A percentile compares a stretch with the other conserved stretches of the same genome.
These are phyloP conservation scores for Oreochromis mossambicus DNA, from an alignment of 2,797 vertebrate species.

Conservation along the genomic window DNA sequence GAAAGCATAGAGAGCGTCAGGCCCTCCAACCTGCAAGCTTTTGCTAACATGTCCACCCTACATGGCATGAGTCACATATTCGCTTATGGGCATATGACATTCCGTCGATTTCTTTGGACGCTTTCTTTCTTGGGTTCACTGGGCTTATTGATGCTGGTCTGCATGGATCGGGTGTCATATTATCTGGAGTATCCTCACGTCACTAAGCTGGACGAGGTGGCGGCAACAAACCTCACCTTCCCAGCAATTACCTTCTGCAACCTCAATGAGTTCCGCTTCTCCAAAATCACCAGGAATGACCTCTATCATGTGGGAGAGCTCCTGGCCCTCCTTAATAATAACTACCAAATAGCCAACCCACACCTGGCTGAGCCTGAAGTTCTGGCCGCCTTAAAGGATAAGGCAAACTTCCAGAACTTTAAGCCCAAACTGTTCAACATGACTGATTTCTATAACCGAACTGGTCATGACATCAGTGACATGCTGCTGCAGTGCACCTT, in stretches of 20 bases:
- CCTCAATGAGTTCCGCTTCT: constrained; percentile 89
- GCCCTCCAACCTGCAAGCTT: constrained; percentile 84
- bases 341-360: constrained; percentile 83
- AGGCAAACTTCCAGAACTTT: constrained; percentile 87
- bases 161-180: constrained; percentile 84
- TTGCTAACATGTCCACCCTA: constrained; percentile 86
- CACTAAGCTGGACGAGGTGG: constrained; percentile 83
- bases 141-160: constrained; percentile 81
- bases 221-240: constrained; percentile 85
- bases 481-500: constrained; percentile 90
- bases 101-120: constrained; percentile 84
- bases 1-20: constrained; percentile 81
- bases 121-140: constrained; percentile 83
- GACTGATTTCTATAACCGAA: constrained; percentile 90
- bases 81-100: constrained; percentile 84
- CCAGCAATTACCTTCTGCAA: constrained; percentile 88
- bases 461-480: constrained; percentile 84
- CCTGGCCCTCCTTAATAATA: constrained; percentile 83
- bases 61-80: constrained; percentile 91
- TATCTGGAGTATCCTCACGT: constrained; percentile 85
- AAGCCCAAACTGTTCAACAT: constrained; percentile 88
- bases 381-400: constrained; percentile 82
- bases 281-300: constrained; percentile 85
- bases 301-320: constrained; percentile 87
- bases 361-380: constrained; percentile 83